Percentiles rank a stretch among this genome's conserved stretches.
These are phyloP conservation scores for Bujurquina vittata DNA, from an alignment of 2,113 vertebrate species.

Conservation along the genomic window DNA sequence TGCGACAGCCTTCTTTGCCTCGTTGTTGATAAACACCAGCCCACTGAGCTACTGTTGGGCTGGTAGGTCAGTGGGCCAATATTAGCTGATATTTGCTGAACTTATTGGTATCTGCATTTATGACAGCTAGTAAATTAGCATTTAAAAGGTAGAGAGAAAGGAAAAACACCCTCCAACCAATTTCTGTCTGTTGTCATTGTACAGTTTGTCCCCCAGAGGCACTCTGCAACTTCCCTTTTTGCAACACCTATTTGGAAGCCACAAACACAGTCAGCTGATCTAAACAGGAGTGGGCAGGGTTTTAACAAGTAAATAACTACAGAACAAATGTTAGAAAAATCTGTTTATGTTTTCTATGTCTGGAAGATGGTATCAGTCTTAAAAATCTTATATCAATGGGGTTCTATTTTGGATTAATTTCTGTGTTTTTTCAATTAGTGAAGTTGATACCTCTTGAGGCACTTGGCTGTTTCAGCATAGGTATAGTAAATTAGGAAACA, in stretches of 20 bases:
- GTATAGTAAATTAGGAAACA: accelerated
- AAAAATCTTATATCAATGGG: not conserved
- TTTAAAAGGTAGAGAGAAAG: too few relatives aligned
- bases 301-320: not conserved
- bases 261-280: not conserved
- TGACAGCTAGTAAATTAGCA: too few relatives aligned
- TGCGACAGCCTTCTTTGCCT: too few relatives aligned
- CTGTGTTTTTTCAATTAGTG: not conserved
- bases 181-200: too few relatives aligned
- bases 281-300: not conserved
- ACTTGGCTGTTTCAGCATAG: not conserved
- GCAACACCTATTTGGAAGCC: not conserved
- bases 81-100: accelerated
- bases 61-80: too few relatives aligned
- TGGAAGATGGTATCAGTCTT: not conserved
- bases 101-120: not conserved
- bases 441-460: accelerated
- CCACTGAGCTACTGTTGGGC: too few relatives aligned
- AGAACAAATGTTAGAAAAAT: not conserved
- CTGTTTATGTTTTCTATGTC: not conserved
- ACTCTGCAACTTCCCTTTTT: not conserved
- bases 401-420: accelerated
- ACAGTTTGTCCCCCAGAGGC: not conserved
- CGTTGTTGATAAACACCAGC: too few relatives aligned
- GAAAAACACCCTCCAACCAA: too few relatives aligned